Conservation (phyloP, 2,888 invertebrate genomes). For the Drosophila mimica region DNA sequence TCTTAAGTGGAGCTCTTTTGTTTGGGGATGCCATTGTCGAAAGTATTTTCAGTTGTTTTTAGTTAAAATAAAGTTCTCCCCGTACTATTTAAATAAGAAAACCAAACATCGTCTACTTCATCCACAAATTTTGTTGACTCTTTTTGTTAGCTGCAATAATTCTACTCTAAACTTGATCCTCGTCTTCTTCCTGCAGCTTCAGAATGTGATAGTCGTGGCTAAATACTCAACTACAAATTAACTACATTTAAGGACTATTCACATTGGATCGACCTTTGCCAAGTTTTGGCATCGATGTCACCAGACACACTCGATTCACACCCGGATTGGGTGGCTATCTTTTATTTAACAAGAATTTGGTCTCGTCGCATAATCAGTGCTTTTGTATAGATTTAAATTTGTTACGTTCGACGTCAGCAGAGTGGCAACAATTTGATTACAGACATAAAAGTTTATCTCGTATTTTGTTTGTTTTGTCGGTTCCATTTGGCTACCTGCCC, state of each 20-base stretch:
- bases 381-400: constrained; percentile 76
- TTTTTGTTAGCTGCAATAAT: background rate
- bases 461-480: constrained; percentile 54
- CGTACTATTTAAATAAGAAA: background rate
- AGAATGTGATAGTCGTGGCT: background rate
- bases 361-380: constrained; percentile 21
- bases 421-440: constrained; percentile 74
- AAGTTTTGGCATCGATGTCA: no score
- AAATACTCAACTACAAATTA: background rate
- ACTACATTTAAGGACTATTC: background rate
- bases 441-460: constrained; percentile 78
- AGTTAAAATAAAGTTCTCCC: constrained; percentile 11
- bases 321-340: background rate
- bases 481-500: constrained; percentile 33
- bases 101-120: background rate
- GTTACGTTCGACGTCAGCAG: constrained; percentile 60
- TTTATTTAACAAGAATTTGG: background rate
- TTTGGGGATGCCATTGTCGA: constrained; percentile 29
- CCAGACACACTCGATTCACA: background rate
- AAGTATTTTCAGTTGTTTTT: constrained; percentile 40
- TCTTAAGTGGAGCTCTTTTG: constrained; percentile 25
- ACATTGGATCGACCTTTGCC: no score
- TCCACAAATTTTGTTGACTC: background rate
- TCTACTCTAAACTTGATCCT: background rate
- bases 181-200: background rate